Evolutionary conservation across 2,888 invertebrate species (phyloP), one percentile per base, ranked within the genome.

Genomic region (Pandemis heparana): DNA sequence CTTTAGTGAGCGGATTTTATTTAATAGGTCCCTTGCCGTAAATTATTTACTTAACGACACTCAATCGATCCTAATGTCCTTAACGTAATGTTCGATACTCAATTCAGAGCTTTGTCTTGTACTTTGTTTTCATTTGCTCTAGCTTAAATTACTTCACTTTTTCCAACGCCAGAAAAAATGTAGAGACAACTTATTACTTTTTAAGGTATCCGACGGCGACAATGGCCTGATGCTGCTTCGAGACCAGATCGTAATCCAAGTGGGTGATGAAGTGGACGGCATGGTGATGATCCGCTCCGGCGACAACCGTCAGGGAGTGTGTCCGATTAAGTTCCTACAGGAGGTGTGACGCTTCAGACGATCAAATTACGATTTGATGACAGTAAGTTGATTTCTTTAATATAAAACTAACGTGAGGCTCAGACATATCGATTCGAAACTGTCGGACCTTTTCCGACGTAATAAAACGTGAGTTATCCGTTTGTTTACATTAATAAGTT

Each of bases 271-370:
- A 86, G 95, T 98, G 0, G 98, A 98, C 83, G 99, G 98, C 39
- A 98, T 98, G 96, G 97, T 99, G 76, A 97, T 98, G 96, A 98
- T 99, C 77, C 96, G 98, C 70, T 98, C 98, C 63, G 98, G 98
- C 0, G 98, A 98, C 85, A 98, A 98, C 94, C 97, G 98, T 81
- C 98, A 98, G 91, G 98, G 98, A 75, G 96, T 98, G 79, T 99
- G 99, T 91, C 99, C 99, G n/a, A 92, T 98, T 59, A 98, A 98
- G 90, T 99, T 98, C 88, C 95, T 99, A 76, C 98, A 98, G 95
- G 98, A 99, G 94, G 98, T 98, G 97, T 98, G 98, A 98, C 97
- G 93, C 91, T 91, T 92, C 82, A 89, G 88, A 83, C 87, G 91
- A 79, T 91, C 92, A 80, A 86, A 86, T 85, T 90, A 91, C 83